Conservation (phyloP, 2,888 invertebrate species). For the Cantharis rustica region DNA sequence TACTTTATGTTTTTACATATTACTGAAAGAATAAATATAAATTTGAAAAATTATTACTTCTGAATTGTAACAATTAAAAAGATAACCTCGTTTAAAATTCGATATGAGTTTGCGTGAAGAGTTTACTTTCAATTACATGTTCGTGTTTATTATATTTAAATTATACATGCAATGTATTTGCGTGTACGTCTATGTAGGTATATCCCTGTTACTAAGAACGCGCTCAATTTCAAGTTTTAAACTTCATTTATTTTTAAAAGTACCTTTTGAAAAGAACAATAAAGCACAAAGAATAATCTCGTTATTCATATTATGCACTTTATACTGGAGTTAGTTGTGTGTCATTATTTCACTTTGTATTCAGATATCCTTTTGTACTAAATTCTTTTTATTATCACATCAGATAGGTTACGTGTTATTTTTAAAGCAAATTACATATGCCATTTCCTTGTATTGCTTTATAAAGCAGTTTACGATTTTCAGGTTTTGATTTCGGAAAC, state of each 20-base stretch:
- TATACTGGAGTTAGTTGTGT: background rate
- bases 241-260: conserved; percentile 1
- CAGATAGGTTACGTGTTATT: background rate
- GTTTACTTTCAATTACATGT: background rate
- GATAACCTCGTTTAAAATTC: background rate
- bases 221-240: background rate
- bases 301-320: conserved; percentile 1
- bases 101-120: background rate
- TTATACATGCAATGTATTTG: background rate
- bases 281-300: conserved; percentile 1
- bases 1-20: background rate
- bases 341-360: background rate
- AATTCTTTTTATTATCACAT: background rate
- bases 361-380: background rate
- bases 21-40: background rate
- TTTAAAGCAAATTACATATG: background rate
- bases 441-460: background rate
- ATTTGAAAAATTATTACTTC: background rate
- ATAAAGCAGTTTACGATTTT: background rate
- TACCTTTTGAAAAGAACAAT: background rate
- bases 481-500: background rate
- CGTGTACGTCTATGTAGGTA: background rate
- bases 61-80: background rate
- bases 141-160: background rate
- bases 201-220: background rate